Conservation (phyloP, 2,113 vertebrate species). For the Marcusenius ussheri region DNA sequence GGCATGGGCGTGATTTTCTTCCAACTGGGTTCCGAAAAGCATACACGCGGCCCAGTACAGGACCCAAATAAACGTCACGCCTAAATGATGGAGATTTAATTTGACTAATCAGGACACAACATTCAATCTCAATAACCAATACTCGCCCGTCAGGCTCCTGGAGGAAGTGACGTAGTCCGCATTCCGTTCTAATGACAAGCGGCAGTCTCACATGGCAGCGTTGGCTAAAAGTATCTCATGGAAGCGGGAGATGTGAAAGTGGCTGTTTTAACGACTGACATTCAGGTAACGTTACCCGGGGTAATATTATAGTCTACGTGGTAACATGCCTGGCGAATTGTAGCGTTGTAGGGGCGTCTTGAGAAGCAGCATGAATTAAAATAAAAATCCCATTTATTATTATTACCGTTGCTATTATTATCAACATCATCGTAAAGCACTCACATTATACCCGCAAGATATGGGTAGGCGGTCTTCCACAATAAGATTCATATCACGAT, state of each 20-base stretch:
- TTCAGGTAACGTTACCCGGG: background rate
- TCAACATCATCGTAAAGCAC: background rate
- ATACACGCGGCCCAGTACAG: background rate
- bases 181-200: background rate
- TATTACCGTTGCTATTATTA: background rate
- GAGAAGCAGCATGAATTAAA: background rate
- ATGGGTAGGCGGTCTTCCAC: background rate
- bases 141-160: background rate
- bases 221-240: background rate
- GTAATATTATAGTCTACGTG: background rate
- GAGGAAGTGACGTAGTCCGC: background rate
- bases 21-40: background rate
- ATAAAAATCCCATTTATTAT: background rate
- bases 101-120: background rate
- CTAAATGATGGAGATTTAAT: background rate
- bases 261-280: background rate
- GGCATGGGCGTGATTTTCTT: background rate
- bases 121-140: background rate
- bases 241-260: background rate
- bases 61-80: background rate
- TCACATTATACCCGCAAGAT: background rate
- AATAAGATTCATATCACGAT: background rate
- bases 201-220: background rate
- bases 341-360: background rate
- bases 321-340: background rate